Percentiles rank a stretch among this genome's conserved stretches.
Conservation (phyloP, 2,888 invertebrate species). For the Mactromeris polynyma region DNA sequence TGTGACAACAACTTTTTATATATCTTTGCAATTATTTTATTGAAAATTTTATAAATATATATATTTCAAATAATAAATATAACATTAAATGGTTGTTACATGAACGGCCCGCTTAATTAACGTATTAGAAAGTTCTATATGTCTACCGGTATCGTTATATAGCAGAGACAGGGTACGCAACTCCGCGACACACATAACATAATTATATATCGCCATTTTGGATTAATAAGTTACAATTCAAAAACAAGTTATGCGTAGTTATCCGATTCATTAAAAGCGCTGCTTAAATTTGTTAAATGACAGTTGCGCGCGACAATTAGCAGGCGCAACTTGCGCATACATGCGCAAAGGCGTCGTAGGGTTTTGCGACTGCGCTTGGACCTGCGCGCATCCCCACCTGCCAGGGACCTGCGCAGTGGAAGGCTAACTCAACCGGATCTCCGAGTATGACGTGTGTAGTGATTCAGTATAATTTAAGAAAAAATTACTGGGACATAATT, state of each 20-base stretch:
- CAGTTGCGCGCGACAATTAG: conserved; percentile 46
- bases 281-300: background rate
- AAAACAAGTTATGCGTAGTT: background rate
- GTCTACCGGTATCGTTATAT: too few species aligned
- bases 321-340: conserved; percentile 63
- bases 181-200: background rate
- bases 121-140: too few species aligned
- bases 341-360: conserved; percentile 70
- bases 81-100: too few species aligned
- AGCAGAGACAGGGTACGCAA: background rate
- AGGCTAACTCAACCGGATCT: background rate
- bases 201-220: background rate
- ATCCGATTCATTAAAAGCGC: background rate
- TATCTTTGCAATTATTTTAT: too few species aligned
- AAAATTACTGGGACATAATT: background rate
- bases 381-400: conserved; percentile 90
- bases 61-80: too few species aligned
- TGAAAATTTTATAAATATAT: too few species aligned
- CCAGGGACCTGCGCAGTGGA: conserved; percentile 65
- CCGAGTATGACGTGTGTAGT: background rate
- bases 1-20: too few species aligned
- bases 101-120: too few species aligned
- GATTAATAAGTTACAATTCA: background rate
- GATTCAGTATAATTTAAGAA: background rate
- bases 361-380: conserved; percentile 97